These are phyloP conservation scores for Cynoglossus semilaevis DNA, from an alignment of 2,113 vertebrate genomes.

Conservation along the genomic window DNA sequence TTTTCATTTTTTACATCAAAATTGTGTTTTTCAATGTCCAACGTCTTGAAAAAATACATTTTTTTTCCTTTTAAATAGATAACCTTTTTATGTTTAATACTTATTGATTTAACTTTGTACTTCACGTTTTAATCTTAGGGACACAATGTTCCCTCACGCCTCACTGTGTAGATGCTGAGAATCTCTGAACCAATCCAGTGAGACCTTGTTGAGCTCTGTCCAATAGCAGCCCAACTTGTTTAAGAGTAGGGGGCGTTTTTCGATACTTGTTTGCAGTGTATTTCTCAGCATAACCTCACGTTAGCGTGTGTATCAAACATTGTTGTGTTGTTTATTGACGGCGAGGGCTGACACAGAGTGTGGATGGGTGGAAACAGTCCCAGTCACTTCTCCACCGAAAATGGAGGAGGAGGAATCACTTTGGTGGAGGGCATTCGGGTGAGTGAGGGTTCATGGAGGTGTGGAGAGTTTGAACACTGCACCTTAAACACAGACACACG, in stretches of 20 bases:
- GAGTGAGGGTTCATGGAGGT: slow-evolving; percentile 40
- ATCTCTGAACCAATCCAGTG: slow-evolving; percentile 48
- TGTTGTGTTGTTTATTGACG: not conserved
- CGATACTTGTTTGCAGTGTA: slow-evolving; percentile 4
- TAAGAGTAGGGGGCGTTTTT: slow-evolving; percentile 26
- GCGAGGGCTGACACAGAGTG: not conserved
- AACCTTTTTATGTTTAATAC: not conserved
- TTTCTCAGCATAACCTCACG: not conserved
- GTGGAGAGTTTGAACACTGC: too few relatives aligned
- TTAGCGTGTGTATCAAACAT: slow-evolving; percentile 17
- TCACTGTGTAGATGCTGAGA: not conserved
- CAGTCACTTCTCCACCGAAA: slow-evolving; percentile 57
- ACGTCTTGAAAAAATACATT: too few relatives aligned
- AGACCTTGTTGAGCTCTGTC: slow-evolving; percentile 31
- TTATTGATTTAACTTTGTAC: not conserved
- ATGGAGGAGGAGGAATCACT: slow-evolving; percentile 48
- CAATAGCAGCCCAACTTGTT: slow-evolving; percentile 55
- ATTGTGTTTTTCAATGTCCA: too few relatives aligned
- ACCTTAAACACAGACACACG: too few relatives aligned
- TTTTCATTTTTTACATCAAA: too few relatives aligned
- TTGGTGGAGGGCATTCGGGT: slow-evolving; percentile 77
- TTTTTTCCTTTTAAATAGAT: too few relatives aligned
- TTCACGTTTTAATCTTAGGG: not conserved
- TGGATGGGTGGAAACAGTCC: slow-evolving; percentile 70
- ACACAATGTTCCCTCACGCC: slow-evolving; percentile 51